Conservation (phyloP, 2,113 vertebrate genomes). For the Gallinago jamesoni region DNA sequence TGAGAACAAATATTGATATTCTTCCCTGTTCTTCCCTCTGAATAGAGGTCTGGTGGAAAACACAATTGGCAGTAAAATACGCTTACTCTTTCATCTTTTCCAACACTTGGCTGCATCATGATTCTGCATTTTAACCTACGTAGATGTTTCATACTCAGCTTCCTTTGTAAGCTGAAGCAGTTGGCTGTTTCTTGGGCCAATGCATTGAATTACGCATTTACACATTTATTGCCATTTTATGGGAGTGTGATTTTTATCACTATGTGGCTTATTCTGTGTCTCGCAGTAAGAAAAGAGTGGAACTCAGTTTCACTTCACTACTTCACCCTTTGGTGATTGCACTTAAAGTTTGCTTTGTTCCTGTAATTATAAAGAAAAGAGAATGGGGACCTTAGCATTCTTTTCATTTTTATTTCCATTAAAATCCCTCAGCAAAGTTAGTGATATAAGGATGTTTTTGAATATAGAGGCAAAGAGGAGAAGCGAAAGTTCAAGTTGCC, state of each 20-base stretch:
- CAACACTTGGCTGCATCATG: background rate
- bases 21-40: background rate
- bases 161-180: background rate
- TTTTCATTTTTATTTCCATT: background rate
- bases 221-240: background rate
- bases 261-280: background rate
- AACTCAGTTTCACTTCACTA: background rate
- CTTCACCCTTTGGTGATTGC: background rate
- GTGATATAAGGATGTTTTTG: background rate
- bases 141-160: background rate
- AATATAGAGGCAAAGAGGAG: background rate
- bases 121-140: background rate
- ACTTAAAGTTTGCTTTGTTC: background rate
- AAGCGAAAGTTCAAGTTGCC: background rate
- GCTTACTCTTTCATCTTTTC: conserved; percentile 8
- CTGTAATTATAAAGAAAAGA: background rate
- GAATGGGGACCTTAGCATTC: background rate
- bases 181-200: background rate
- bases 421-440: background rate
- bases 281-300: background rate
- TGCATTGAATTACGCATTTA: background rate
- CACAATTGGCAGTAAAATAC: background rate
- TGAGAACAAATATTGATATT: conserved; percentile 38
- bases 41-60: background rate
- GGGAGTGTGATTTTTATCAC: background rate